A percentile compares a stretch with the other conserved stretches of the same genome.
Evolutionary conservation across 2,888 invertebrate species (phyloP).

Genomic region (Ectemnius cavifrons): DNA sequence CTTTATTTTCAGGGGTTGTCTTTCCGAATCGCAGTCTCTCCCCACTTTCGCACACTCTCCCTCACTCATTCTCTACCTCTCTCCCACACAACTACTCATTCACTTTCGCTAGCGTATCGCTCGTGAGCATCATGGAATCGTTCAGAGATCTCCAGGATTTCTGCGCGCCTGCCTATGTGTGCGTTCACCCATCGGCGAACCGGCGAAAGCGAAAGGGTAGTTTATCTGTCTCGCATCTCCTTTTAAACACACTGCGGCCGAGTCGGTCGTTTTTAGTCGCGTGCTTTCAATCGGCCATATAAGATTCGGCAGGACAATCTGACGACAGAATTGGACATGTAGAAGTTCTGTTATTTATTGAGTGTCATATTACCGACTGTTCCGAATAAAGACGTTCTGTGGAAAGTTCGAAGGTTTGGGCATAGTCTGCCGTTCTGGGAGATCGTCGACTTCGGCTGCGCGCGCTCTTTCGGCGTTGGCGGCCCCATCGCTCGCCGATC

Average conservation of each 20-base stretch:
- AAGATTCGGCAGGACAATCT: conserved; percentile 69
- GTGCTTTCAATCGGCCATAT: conserved; percentile 20
- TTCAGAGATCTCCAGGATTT: neutral
- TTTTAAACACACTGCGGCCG: conserved; percentile 10
- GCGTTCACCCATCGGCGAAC: no score
- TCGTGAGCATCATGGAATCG: neutral
- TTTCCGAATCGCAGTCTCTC: conserved; percentile 56
- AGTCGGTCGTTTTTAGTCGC: conserved; percentile 19
- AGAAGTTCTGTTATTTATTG: conserved; percentile 77
- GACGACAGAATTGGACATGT: conserved; percentile 71
- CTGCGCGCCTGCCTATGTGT: no score
- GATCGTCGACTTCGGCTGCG: conserved; percentile 12
- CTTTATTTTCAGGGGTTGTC: conserved; percentile 71
- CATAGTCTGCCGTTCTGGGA: conserved; percentile 70
- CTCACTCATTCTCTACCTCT: conserved; percentile 14
- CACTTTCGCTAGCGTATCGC: neutral
- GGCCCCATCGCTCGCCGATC: no score
- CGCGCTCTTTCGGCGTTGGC: no score
- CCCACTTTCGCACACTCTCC: conserved; percentile 18
- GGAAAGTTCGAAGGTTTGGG: conserved; percentile 73
- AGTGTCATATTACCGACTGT: conserved; percentile 75
- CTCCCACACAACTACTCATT: neutral
- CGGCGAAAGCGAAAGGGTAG: conserved; percentile 3
- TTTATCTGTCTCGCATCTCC: neutral
- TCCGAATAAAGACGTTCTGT: conserved; percentile 74